Conservation (phyloP, 2,113 vertebrate genomes). For the Malaclemys terrapin region DNA sequence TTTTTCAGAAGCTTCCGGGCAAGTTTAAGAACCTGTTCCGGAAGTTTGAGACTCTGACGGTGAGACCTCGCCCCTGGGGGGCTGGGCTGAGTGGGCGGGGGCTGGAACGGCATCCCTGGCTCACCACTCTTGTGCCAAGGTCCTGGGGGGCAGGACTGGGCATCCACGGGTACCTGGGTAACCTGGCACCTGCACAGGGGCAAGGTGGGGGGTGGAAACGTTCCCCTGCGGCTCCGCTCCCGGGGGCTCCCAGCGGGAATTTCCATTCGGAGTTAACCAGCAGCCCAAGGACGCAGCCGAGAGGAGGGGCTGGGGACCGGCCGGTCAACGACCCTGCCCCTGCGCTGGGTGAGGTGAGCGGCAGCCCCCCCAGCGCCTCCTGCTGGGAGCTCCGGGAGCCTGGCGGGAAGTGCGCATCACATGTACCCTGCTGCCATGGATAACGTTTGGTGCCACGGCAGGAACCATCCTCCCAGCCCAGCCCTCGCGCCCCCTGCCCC, state of each 20-base stretch:
- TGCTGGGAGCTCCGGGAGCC: too few species aligned
- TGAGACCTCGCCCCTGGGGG: slow-evolving; percentile 70
- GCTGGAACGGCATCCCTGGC: neutral
- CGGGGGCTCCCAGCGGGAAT: neutral
- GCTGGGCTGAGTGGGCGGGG: neutral
- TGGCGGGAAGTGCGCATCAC: too few species aligned
- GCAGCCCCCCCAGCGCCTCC: too few species aligned
- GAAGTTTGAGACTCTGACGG: slow-evolving; percentile 93
- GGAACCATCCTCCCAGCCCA: too few species aligned
- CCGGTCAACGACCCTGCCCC: neutral
- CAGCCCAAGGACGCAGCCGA: neutral
- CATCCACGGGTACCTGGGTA: neutral
- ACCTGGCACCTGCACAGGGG: neutral
- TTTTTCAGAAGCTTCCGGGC: slow-evolving; percentile 91
- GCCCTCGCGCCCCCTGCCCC: too few species aligned
- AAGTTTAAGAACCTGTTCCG: slow-evolving; percentile 98
- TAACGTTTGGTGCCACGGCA: too few species aligned
- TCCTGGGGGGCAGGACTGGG: neutral
- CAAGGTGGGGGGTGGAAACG: too few species aligned
- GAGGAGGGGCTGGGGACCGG: neutral
- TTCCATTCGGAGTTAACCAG: neutral
- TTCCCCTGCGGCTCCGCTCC: neutral
- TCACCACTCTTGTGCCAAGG: neutral
- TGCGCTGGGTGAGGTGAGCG: too few species aligned
- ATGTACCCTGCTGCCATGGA: too few species aligned